phyloP scores from a whole-genome alignment of 2,113 vertebrate species.

The Donacobius atricapilla region DNA sequence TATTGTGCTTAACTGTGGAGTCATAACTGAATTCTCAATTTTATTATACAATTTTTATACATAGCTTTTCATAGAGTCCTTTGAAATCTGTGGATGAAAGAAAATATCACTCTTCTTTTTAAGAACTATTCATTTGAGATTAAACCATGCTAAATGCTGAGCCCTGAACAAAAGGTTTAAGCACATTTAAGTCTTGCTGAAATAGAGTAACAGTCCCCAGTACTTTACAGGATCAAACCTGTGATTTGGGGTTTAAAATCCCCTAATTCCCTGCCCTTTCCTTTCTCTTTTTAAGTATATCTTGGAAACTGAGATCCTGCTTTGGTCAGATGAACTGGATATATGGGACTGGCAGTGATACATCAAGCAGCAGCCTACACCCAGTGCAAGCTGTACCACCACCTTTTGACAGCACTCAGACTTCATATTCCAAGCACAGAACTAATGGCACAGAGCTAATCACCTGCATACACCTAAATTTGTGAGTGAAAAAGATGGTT shows the following conservation, averaged over 20 bases:
- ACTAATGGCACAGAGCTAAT: neutral
- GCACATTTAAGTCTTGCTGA: neutral
- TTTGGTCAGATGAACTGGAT: neutral
- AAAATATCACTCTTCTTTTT: neutral
- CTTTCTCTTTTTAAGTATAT: neutral
- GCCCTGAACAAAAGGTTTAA: slow-evolving; percentile 25
- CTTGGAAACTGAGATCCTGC: neutral
- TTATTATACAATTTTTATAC: neutral
- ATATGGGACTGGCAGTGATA: neutral
- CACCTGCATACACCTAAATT: neutral
- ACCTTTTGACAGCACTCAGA: neutral
- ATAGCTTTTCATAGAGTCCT: neutral
- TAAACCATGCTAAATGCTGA: slow-evolving; percentile 7
- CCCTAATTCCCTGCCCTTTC: neutral
- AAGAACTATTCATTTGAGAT: slow-evolving; percentile 33
- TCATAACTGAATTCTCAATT: neutral
- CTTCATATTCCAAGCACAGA: neutral
- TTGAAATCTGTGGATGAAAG: slow-evolving; percentile 29
- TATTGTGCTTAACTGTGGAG: neutral
- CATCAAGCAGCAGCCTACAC: neutral
- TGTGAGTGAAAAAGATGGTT: neutral
- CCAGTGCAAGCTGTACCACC: neutral
- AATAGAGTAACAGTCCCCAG: neutral
- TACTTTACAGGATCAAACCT: neutral
- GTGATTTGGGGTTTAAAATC: neutral